Evolutionary conservation across 2,797 vertebrate species (phyloP), one percentile per base, ranked within the genome.

Genomic region (Chloroceryle amazona): DNA sequence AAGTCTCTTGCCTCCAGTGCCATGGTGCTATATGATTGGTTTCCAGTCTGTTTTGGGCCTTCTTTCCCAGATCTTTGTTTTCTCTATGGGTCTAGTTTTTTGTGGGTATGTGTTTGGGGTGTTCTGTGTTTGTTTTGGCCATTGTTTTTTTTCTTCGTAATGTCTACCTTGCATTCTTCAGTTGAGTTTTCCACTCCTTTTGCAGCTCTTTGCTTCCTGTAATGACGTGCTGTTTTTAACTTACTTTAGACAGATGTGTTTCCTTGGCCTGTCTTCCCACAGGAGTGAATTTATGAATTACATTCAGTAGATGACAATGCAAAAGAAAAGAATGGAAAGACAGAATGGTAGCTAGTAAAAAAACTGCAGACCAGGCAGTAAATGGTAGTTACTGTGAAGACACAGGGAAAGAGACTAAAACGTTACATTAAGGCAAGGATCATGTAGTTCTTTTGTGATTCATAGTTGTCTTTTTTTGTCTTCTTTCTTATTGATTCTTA

Each of bases 401-500:
- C 19, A 25, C 31, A 18, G n/a, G 33, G 29, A 39, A 31, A 46
- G 63, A n/a, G 21, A 49, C 51, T 37, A 26, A 57, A 66, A 16
- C 4, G 2, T 55, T 19, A 25, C 13, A 9, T 26, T 51, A 46
- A 25, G 51, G 33, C 37, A 35, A 29, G 54, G 39, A 28, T 46
- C 46, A 11, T 6, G 2, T 8, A 72, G 28, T 83, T 76, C 16
- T 73, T 35, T 39, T 46, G 28, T 0, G 0, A 39, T 89, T 89
- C 0, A 0, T 60, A 20, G 41, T 78, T 80, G 11, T 71, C 8
- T 86, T 81, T 46, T 0, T 46, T 78, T 80, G 11, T 71, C 8
- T 8, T 39, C 0, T 86, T 81, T 46, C 37, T 0, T 87, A n/a
- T 6, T 89, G 58, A 21, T 81, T 67, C 58, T 42, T 62, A 81